Conservation (phyloP, 2,113 vertebrate species). For the Lepus americanus region DNA sequence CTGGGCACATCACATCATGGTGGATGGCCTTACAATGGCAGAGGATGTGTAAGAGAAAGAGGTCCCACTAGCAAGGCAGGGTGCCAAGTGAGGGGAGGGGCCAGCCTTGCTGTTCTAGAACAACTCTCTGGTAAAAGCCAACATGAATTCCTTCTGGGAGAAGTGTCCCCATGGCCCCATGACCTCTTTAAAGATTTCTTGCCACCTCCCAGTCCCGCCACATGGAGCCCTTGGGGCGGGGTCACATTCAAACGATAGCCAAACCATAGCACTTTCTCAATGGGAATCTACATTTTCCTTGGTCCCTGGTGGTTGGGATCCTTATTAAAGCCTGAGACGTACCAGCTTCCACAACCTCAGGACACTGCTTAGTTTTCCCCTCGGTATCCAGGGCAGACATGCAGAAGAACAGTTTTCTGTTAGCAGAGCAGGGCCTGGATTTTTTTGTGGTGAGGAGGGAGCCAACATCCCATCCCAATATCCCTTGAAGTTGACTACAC, state of each 20-base stretch:
- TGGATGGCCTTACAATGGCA: not conserved
- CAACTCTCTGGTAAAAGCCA: not conserved
- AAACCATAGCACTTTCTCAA: not conserved
- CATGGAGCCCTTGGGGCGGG: no score
- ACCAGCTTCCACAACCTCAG: rapidly evolving
- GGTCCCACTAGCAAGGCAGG: not conserved
- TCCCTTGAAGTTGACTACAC: not conserved
- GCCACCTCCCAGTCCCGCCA: not conserved
- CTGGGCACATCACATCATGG: no score
- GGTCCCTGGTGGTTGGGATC: not conserved
- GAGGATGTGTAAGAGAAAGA: not conserved
- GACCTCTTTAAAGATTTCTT: not conserved
- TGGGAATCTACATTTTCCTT: not conserved
- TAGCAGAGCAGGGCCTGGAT: not conserved
- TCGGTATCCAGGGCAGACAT: rapidly evolving
- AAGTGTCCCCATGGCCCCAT: not conserved
- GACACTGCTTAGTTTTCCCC: rapidly evolving
- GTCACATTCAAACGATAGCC: not conserved
- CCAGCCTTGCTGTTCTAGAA: not conserved
- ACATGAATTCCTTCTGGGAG: not conserved
- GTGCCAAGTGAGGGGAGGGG: not conserved
- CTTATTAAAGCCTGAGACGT: not conserved
- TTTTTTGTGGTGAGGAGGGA: not conserved
- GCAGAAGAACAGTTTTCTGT: not conserved
- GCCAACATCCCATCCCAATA: rapidly evolving